Evolutionary conservation across 2,113 vertebrate species (phyloP), one percentile per base, ranked within the genome.

Genomic region (Centrocercus urophasianus): DNA sequence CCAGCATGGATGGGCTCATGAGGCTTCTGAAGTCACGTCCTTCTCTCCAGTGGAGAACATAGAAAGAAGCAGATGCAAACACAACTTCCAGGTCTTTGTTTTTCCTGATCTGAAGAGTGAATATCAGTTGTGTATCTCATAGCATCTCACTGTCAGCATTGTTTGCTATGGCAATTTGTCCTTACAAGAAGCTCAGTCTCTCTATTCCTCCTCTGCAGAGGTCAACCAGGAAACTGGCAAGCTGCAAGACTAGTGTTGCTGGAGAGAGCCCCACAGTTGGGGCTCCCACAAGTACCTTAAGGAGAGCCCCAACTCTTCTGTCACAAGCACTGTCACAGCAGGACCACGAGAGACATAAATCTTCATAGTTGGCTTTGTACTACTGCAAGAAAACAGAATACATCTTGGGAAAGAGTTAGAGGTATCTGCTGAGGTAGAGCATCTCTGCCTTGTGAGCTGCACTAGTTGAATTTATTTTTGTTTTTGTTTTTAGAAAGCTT

Each of bases 1-100:
- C 7, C 22, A 50, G 0, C 0, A 1, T 3, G 10, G 17, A 25
- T 17, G n/a, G 12, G 6, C 12, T 63, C 16, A 7, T 24, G 27
- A 69, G n/a, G 25, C 8, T 48, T 8, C 11, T 74, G 34, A 9
- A n/a, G 54, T 52, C 25, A 52, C 5, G 13, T 52, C 50, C 50
- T 52, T 52, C 25, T 27, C 25, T 15, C 40, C 16, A 10, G 2
- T 28, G 18, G 10, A 79, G 5, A 16, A 7, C 38, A 42, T 6
- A 18, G 5, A 47, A 7, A 40, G 32, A n/a, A 61, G 10, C 20
- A 83, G 22, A 13, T 13, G 10, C 18, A 42, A 64, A 10, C 13
- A 7, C 20, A 42, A 64, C 28, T 74, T 89, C 17, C 10, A 54
- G 59, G 50, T 12, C 18, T 24, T 76, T 40, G 4, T 16, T 85